Percentiles rank a stretch among this genome's conserved stretches.
Conservation (phyloP, 1,140 invertebrate species). For the Lucilia cuprina region DNA sequence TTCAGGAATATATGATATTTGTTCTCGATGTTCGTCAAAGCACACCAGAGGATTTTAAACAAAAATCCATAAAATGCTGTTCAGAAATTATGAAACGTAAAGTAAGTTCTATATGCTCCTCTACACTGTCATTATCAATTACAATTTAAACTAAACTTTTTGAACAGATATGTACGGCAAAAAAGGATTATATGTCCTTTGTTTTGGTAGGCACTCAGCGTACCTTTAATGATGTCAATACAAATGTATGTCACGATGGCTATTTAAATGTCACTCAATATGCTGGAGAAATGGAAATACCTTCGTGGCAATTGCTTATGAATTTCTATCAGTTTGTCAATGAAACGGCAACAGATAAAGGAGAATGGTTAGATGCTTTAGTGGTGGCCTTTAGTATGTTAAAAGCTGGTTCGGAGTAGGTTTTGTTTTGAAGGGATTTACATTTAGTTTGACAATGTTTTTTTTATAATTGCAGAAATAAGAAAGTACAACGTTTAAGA, state of each 20-base stretch:
- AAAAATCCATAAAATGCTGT: constrained; percentile 49
- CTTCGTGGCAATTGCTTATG: constrained; percentile 49
- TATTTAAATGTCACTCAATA: constrained; percentile 45
- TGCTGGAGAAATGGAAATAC: constrained; percentile 34
- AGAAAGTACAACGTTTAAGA: constrained; percentile 42
- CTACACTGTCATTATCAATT: neutral
- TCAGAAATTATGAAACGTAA: constrained; percentile 53
- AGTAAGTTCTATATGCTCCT: constrained; percentile 35
- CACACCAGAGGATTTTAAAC: constrained; percentile 49
- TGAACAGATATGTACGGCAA: constrained; percentile 50
- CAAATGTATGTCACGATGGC: constrained; percentile 16
- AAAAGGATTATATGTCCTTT: constrained; percentile 54
- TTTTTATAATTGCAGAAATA: neutral
- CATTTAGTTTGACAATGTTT: no score
- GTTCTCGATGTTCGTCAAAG: constrained; percentile 49
- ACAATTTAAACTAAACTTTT: neutral
- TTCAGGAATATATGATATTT: constrained; percentile 48
- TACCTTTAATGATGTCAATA: constrained; percentile 21
- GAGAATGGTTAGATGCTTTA: constrained; percentile 53
- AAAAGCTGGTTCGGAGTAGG: constrained; percentile 41
- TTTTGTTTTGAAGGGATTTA: neutral
- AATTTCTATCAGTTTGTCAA: constrained; percentile 50
- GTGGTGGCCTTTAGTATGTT: constrained; percentile 44
- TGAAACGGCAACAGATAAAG: constrained; percentile 41
- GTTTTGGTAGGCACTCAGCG: constrained; percentile 50